Base-by-base conservation (phyloP, 2,888 invertebrate genomes). In the Megalurothrips usitatus region DNA sequence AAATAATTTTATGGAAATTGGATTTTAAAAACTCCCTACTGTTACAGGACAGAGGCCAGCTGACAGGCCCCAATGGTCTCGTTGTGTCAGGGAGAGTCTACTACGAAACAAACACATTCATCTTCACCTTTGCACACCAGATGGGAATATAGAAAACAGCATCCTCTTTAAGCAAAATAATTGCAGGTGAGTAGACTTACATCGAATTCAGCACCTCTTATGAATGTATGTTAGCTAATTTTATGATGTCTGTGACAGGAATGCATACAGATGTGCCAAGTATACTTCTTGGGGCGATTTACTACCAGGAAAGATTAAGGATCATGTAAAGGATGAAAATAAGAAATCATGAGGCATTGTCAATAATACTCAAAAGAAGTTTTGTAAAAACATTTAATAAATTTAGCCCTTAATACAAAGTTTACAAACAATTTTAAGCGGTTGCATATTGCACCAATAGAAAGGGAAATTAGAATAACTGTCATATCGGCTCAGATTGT, bases 211-310 rank as follows among this genome's bases (percentile, higher is more conserved):
- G 63, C 49, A 19, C 79, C 34, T 80, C 82, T 82, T 80, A 17
- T 23, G 19, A 58, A 58, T 47, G 47, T 48, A 81, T 68, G 79
- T 48, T 49, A 58, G 81, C 49, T 28, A 78, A 80, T 80, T 82
- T 48, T 81, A 82, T 83, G 82, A 83, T 83, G 83, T 83, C 58
- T 83, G 84, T 86, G 88, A 82, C 85, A 94, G 93, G 84, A 84
- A 88, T 19, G 89, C 92, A 0, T 95, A 94, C 84, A 89, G 91
- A 84, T 94, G 94, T 88, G 94, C 94, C 0, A 90, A 92, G 85
- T 89, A 90, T 1, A 91, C 92, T 84, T 89, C 90, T 84, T 96
- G 95, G 94, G 96, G 96, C 8, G 96, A 96, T 87, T 87, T 92
- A 75, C 87, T 96, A 83, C 96, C 96, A 43, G 88, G 93, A 47